Base-by-base conservation (phyloP, 2,888 invertebrate species). In the Lasioglossum lativentre region DNA sequence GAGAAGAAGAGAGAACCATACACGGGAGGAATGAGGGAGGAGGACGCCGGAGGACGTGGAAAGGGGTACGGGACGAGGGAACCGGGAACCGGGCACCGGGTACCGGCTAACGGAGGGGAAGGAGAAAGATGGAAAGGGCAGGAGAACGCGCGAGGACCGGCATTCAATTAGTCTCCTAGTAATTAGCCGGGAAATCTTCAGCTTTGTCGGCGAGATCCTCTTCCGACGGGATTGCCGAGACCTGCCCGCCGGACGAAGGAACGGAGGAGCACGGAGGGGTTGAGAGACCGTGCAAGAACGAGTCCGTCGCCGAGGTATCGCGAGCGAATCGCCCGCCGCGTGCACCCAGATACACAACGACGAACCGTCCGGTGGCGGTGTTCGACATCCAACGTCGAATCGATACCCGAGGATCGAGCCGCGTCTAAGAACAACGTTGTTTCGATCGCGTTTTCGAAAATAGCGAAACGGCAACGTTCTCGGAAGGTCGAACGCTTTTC, bases 151-250 rank as follows among this genome's bases (percentile, higher is more conserved):
- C 90, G 88, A 90, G 89, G 92, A 92, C 91, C 93, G 92, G 94
- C 94, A 95, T 95, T 95, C 95, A 95, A 95, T 95, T 95, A 95
- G 95, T 94, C 94, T 93, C 93, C 92, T 93, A 93, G 95, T 95
- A 95, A 95, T 95, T 95, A 95, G 95, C 95, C 93, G 95, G 95
- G 95, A 95, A 95, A 95, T 95, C 94, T 94, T 94, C 90, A 91
- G 91, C 91, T 91, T 91, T 92, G 92, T 92, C 92, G 92, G 92
- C 92, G 85, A 91, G 91, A 93, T 93, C 91, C 92, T 91, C 92
- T 91, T 92, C 92, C 73, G 90, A 90, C 89, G 92, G 92, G 90
- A 92, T 91, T 90, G 92, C 87, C 89, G 76, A 86, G 91, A 87
- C 86, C 90, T 56, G 68, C 42, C 73, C 66, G 77, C 16, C 27